A percentile compares a stretch with the other conserved stretches of the same genome.
Evolutionary conservation across 1,140 invertebrate genomes (phyloP).

Genomic region (Drepana arcuata): DNA sequence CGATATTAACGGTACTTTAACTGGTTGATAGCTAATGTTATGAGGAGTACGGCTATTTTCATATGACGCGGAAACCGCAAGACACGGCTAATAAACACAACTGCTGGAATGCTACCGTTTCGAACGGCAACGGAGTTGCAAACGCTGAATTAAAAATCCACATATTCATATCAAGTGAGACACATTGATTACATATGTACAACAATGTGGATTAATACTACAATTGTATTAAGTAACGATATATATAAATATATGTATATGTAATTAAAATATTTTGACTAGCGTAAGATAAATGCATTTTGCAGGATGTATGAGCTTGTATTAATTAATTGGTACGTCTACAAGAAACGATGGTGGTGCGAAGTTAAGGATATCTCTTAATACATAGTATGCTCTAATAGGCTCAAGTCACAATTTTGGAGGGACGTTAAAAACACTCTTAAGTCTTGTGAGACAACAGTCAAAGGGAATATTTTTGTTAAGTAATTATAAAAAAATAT

Average conservation of each 20-base stretch:
- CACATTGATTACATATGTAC: not conserved
- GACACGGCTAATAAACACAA: no score
- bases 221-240: not conserved
- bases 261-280: constrained; percentile 10
- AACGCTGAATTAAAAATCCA: no score
- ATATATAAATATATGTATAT: constrained; percentile 5
- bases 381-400: not conserved
- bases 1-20: no score
- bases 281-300: constrained; percentile 19
- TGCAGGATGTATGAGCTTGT: constrained; percentile 22
- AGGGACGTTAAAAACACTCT: not conserved
- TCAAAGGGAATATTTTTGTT: not conserved
- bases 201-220: not conserved
- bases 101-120: no score
- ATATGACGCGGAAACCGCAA: no score
- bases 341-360: not conserved
- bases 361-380: not conserved
- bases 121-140: no score
- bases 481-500: not conserved
- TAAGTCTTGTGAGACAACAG: not conserved
- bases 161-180: not conserved
- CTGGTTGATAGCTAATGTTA: no score
- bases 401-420: not conserved
- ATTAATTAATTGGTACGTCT: not conserved
- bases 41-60: no score